A percentile compares a stretch with the other conserved stretches of the same genome.
Evolutionary conservation across 2,113 vertebrate species (phyloP).

Genomic region (Paedocypris sp.): DNA sequence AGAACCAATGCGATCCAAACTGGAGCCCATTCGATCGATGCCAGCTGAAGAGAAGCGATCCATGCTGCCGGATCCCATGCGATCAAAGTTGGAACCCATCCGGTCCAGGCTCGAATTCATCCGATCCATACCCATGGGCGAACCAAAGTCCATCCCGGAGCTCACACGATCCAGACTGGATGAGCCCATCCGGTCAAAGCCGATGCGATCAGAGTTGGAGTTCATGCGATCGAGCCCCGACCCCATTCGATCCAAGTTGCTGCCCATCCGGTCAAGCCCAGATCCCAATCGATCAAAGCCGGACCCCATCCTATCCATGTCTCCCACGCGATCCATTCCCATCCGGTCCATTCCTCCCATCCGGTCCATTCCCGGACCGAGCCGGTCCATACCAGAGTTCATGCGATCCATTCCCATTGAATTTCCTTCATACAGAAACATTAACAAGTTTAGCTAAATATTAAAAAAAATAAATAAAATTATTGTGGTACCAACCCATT

Average conservation of each 20-base stretch:
- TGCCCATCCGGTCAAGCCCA: slow-evolving; percentile 78
- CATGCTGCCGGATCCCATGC: slow-evolving; percentile 40
- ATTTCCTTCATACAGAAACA: slow-evolving; percentile 33
- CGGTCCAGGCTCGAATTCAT: slow-evolving; percentile 63
- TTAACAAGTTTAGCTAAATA: neutral
- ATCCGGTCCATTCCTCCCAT: slow-evolving; percentile 75
- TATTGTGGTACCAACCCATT: slow-evolving; percentile 69
- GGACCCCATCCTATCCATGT: slow-evolving; percentile 80
- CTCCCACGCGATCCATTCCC: slow-evolving; percentile 71
- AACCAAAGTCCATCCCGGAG: slow-evolving; percentile 52
- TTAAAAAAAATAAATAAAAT: neutral
- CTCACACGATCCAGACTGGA: slow-evolving; percentile 80
- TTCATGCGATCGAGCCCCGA: slow-evolving; percentile 80
- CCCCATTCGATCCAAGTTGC: slow-evolving; percentile 80
- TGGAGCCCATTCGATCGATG: slow-evolving; percentile 74
- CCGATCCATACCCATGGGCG: slow-evolving; percentile 61
- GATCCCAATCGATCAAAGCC: slow-evolving; percentile 80
- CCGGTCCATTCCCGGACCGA: slow-evolving; percentile 76
- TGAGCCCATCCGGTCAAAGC: slow-evolving; percentile 73
- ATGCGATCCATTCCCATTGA: slow-evolving; percentile 75
- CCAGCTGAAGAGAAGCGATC: slow-evolving; percentile 62
- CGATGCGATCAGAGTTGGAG: slow-evolving; percentile 76
- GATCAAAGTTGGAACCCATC: slow-evolving; percentile 52
- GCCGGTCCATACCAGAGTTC: slow-evolving; percentile 64
- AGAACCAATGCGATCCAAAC: slow-evolving; percentile 85